Conservation (phyloP, 2,797 vertebrate genomes). For the Carcharodon carcharias region DNA sequence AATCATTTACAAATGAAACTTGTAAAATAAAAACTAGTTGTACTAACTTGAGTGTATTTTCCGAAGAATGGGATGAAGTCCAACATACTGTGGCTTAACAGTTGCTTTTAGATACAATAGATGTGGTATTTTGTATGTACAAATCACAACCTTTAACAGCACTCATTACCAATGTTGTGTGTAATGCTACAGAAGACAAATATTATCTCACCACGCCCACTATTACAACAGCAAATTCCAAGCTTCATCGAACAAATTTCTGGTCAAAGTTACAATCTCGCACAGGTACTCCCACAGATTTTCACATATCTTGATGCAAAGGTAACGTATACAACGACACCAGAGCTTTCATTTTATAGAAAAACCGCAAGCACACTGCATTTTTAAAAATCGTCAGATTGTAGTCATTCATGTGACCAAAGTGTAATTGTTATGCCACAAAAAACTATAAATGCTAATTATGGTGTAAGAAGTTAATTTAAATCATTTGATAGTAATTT, state of each 20-base stretch:
- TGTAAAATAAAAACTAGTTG: neutral
- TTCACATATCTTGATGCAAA: neutral
- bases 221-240: neutral
- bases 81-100: constrained; percentile 11
- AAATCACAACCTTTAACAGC: constrained; percentile 26
- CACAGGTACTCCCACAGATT: neutral
- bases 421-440: neutral
- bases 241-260: neutral
- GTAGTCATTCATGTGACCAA: neutral
- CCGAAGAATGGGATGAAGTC: neutral
- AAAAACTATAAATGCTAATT: neutral
- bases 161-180: neutral
- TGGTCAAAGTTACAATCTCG: neutral
- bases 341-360: neutral
- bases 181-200: neutral
- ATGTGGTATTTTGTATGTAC: constrained; percentile 12
- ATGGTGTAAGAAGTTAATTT: neutral
- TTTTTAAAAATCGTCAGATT: neutral
- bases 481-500: neutral
- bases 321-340: neutral
- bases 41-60: neutral
- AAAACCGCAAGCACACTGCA: neutral
- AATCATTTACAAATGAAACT: neutral
- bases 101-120: constrained; percentile 22
- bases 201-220: neutral